Conservation (phyloP, 2,113 vertebrate species). For the Pagrus major region DNA sequence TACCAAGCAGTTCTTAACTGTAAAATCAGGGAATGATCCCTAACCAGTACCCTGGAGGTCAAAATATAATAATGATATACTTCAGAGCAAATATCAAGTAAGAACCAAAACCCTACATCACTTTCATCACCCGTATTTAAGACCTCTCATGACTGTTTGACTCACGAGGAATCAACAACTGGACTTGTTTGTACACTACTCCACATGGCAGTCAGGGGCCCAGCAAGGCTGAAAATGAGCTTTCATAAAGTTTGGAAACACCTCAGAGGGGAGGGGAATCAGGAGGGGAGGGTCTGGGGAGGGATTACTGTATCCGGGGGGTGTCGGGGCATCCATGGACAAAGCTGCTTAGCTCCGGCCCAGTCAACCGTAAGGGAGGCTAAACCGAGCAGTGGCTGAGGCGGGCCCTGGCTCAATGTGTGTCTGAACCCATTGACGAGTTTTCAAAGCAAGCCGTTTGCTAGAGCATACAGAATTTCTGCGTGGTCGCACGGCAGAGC, state of each 20-base stretch:
- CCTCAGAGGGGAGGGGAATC: slow-evolving; percentile 60
- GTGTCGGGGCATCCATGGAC: slow-evolving; percentile 64
- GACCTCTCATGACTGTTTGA: not conserved
- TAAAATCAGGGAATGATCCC: not conserved
- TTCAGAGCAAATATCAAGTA: not conserved
- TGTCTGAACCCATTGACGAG: slow-evolving; percentile 78
- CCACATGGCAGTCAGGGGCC: slow-evolving; percentile 42
- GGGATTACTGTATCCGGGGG: slow-evolving; percentile 78
- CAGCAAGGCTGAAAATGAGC: slow-evolving; percentile 56
- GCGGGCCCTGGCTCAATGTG: slow-evolving; percentile 71
- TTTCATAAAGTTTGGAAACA: slow-evolving; percentile 71
- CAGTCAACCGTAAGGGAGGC: slow-evolving; percentile 70
- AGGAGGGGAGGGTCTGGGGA: slow-evolving; percentile 47
- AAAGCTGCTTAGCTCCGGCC: slow-evolving; percentile 81
- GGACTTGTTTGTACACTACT: slow-evolving; percentile 45
- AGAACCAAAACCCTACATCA: slow-evolving; percentile 11
- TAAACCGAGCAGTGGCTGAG: slow-evolving; percentile 69
- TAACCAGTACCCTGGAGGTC: not conserved
- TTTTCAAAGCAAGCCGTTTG: slow-evolving; percentile 79
- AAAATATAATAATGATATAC: not conserved
- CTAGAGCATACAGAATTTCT: slow-evolving; percentile 84
- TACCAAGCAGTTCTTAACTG: slow-evolving; percentile 1
- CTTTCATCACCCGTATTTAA: not conserved
- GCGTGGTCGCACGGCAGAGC: slow-evolving; percentile 80
- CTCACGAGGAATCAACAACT: slow-evolving; percentile 20